Evolutionary conservation across 2,888 invertebrate genomes (phyloP).

Genomic region (Leucoma salicis): DNA sequence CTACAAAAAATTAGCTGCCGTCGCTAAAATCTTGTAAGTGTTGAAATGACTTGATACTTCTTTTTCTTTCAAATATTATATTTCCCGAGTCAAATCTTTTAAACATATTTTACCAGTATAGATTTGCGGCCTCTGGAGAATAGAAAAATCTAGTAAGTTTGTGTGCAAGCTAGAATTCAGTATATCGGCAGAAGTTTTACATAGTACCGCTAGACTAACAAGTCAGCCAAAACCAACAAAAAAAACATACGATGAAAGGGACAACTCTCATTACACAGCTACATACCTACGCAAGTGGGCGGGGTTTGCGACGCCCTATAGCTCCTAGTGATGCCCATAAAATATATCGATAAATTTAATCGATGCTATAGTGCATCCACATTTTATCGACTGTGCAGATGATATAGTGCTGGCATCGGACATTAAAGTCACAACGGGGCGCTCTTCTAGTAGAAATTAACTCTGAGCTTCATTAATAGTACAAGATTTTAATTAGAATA

Average conservation of each 20-base stretch:
- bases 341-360: conserved; percentile 61
- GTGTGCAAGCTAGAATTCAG: no score
- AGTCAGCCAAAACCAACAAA: no score
- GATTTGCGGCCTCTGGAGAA: no score
- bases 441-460: conserved; percentile 50
- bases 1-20: conserved; percentile 11
- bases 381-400: conserved; percentile 54
- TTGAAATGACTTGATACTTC: not conserved
- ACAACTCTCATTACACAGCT: conserved; percentile 51
- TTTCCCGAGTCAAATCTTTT: no score
- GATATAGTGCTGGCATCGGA: conserved; percentile 35
- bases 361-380: conserved; percentile 37
- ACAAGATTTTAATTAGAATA: conserved; percentile 65
- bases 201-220: no score
- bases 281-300: conserved; percentile 53
- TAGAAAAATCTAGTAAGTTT: no score
- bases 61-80: no score
- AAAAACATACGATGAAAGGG: conserved; percentile 45
- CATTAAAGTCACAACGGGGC: conserved; percentile 64
- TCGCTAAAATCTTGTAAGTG: conserved; percentile 21
- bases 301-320: conserved; percentile 48
- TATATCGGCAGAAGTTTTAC: no score
- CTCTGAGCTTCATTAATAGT: conserved; percentile 49
- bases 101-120: no score
- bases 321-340: conserved; percentile 61